phyloP scores from a whole-genome alignment of 2,797 vertebrate species.

The Gallirallus australis region DNA sequence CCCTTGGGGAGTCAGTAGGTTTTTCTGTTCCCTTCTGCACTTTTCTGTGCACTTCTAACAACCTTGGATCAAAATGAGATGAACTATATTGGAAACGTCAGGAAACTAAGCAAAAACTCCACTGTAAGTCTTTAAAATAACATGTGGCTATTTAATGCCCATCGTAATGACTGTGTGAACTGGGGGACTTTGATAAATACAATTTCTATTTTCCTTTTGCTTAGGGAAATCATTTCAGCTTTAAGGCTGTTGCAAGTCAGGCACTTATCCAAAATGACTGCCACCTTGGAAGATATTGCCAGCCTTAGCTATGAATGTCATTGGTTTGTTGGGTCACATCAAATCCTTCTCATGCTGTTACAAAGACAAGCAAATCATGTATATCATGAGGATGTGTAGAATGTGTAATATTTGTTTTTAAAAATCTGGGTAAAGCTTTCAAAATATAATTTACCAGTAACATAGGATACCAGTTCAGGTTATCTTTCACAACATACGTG shows the following conservation, averaged over 20 bases:
- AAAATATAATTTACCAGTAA: neutral
- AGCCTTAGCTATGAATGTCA: slow-evolving; percentile 31
- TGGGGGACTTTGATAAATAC: neutral
- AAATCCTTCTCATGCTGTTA: neutral
- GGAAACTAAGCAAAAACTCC: neutral
- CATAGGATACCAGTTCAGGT: neutral
- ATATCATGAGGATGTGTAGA: neutral
- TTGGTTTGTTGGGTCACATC: slow-evolving; percentile 30
- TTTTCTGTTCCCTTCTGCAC: neutral
- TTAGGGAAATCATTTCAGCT: slow-evolving; percentile 12
- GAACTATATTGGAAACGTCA: neutral
- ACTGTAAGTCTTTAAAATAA: neutral
- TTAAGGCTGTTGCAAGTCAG: neutral
- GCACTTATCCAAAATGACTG: slow-evolving; percentile 42
- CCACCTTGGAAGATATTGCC: slow-evolving; percentile 47
- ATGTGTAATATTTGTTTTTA: neutral
- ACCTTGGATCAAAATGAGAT: neutral
- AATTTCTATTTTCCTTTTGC: neutral
- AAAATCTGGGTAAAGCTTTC: neutral
- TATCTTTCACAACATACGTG: neutral
- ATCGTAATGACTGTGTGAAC: neutral
- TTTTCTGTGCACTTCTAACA: neutral
- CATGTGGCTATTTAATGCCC: neutral
- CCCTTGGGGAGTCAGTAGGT: neutral
- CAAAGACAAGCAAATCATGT: neutral